Evolutionary conservation across 2,888 invertebrate species (phyloP).

Genomic region (Netelia virgata): DNA sequence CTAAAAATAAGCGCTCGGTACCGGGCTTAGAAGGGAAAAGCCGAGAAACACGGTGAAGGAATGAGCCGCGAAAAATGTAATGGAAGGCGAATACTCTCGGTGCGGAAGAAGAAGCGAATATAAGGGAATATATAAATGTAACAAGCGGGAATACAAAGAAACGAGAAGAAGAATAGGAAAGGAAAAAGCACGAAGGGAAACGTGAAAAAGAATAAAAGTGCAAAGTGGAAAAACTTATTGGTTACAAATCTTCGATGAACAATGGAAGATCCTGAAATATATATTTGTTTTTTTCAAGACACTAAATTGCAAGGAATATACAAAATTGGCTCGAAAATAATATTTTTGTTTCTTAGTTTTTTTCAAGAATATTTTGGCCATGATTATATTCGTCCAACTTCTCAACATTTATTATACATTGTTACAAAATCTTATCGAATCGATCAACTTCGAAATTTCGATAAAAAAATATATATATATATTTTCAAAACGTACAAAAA

Average conservation of each 20-base stretch:
- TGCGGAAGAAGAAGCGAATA: constrained; percentile 44
- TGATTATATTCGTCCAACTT: background rate
- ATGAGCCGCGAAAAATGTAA: constrained; percentile 19
- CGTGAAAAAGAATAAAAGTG: constrained; percentile 21
- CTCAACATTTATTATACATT: background rate
- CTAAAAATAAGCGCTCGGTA: constrained; percentile 70
- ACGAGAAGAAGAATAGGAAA: constrained; percentile 9
- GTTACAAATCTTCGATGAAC: constrained; percentile 15
- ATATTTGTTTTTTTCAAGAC: background rate
- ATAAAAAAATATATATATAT: too few relatives aligned
- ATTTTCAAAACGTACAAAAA: background rate
- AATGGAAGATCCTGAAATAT: background rate
- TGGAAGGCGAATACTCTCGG: constrained; percentile 24
- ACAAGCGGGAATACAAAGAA: constrained; percentile 32
- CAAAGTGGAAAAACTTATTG: constrained; percentile 19
- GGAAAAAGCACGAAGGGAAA: background rate
- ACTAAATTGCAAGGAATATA: background rate
- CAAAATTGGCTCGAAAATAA: background rate
- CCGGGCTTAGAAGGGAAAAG: constrained; percentile 39
- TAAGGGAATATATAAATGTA: constrained; percentile 39
- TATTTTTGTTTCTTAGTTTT: background rate
- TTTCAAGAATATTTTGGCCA: too few relatives aligned
- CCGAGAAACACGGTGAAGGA: constrained; percentile 21
- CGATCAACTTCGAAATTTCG: background rate
- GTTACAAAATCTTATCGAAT: background rate